Base-by-base conservation (phyloP, 2,888 invertebrate genomes). In the Dorcus parallelipipedus region DNA sequence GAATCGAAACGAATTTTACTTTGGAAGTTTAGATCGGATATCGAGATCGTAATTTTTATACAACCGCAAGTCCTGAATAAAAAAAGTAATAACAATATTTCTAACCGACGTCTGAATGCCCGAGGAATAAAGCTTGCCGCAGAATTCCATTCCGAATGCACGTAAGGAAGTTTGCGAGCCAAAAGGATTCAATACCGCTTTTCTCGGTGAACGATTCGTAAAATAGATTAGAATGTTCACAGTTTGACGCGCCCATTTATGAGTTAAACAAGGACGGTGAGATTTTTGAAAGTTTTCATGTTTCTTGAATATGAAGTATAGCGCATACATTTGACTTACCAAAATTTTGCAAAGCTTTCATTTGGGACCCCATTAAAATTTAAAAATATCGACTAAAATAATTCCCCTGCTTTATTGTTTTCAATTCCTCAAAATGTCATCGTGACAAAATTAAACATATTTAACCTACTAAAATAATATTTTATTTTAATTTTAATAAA, bases 11-110 rank as follows among this genome's bases (percentile, higher is more conserved):
- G 45, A 45, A 45, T 45, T 45, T 20, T 45, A 9, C 45, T 9
- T 23, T 23, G 1, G 17, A 45, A 45, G 20, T 54, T 49, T 52
- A 61, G 59, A 61, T 63, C 66, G 67, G 63, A 64, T 64, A 64
- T 61, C 64, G 58, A 63, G 61, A 62, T 59, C 59, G 61, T 63
- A 63, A 67, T 67, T 68, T 68, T 65, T 66, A 49, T 54, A 60
- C 63, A 67, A 66, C 62, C 64, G 64, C 59, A 61, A 55, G 59
- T 67, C 56, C 52, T 60, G 59, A 61, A 67, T 67, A 66, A 50
- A 51, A 69, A 67, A 65, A 62, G 65, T 68, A 69, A 69, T 71
- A 71, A 68, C 69, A 67, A 71, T 71, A 69, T 68, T 68, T 71
- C 69, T 66, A 61, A 57, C 60, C 63, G 71, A 69, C 69, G 67